phyloP scores from a whole-genome alignment of 2,888 invertebrate genomes.

The Torymus tubicola region DNA sequence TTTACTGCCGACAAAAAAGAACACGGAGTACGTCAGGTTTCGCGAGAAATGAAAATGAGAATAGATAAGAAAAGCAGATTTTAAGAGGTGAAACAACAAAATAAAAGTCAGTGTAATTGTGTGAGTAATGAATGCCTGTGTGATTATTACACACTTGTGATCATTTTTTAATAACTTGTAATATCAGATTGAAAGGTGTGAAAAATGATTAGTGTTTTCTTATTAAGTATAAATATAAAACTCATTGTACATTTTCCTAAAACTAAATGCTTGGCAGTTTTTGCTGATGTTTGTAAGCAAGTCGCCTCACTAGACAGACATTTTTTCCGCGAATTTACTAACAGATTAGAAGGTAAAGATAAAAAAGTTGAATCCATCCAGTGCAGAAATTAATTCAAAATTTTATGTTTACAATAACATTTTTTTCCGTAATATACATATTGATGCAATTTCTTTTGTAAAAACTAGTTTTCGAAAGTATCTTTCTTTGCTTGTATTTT shows the following conservation, averaged over 20 bases:
- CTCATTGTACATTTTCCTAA: slow-evolving; percentile 38
- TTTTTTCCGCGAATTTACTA: slow-evolving; percentile 4
- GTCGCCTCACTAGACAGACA: slow-evolving; percentile 9
- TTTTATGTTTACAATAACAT: background rate
- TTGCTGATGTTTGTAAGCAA: slow-evolving; percentile 21
- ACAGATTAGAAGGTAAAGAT: background rate
- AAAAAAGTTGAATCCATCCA: slow-evolving; percentile 13
- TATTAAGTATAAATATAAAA: slow-evolving; percentile 28
- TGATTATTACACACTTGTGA: slow-evolving; percentile 27
- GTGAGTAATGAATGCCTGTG: slow-evolving; percentile 32
- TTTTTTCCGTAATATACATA: too few species aligned
- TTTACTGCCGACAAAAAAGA: slow-evolving; percentile 37
- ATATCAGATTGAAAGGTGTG: slow-evolving; percentile 32
- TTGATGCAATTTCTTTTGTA: too few species aligned
- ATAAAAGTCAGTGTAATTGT: slow-evolving; percentile 29
- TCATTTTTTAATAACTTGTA: slow-evolving; percentile 41
- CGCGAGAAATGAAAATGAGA: slow-evolving; percentile 6
- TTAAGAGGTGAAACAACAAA: slow-evolving; percentile 11
- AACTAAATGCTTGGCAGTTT: slow-evolving; percentile 22
- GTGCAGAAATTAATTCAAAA: slow-evolving; percentile 4
- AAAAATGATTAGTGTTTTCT: slow-evolving; percentile 30
- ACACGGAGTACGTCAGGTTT: slow-evolving; percentile 17
- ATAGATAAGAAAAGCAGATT: background rate
- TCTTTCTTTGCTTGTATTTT: too few species aligned
- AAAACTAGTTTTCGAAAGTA: background rate